Evolutionary conservation across 2,888 invertebrate genomes (phyloP).

Genomic region (Zeuzera pyrina): DNA sequence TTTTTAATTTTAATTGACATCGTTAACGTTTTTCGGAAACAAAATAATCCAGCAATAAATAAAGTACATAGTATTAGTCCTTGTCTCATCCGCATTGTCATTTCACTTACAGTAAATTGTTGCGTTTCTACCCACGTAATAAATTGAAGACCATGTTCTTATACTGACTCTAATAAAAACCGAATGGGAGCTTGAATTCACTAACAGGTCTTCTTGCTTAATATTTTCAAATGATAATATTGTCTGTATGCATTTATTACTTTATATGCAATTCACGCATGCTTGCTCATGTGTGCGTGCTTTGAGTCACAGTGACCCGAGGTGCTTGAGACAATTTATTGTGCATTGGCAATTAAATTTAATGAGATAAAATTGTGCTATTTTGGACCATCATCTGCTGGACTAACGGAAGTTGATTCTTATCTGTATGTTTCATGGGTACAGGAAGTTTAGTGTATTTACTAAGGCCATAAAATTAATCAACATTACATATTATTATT

Average conservation of each 20-base stretch:
- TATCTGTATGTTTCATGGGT: background rate
- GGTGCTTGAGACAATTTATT: constrained; percentile 45
- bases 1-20: too few relatives aligned
- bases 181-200: too few relatives aligned
- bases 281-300: constrained; percentile 16
- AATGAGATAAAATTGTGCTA: constrained; percentile 61
- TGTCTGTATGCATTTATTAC: constrained; percentile 32
- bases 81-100: too few relatives aligned
- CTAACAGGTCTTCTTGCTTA: constrained; percentile 18
- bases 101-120: too few relatives aligned
- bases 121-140: too few relatives aligned
- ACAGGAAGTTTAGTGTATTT: constrained; percentile 14
- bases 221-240: constrained; percentile 4
- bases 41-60: too few relatives aligned
- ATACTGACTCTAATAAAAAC: too few relatives aligned
- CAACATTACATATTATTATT: background rate
- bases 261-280: constrained; percentile 34
- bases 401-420: constrained; percentile 30
- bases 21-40: too few relatives aligned
- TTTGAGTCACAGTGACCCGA: constrained; percentile 51
- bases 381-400: constrained; percentile 47
- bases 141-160: too few relatives aligned
- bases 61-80: too few relatives aligned
- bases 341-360: constrained; percentile 60
- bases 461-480: constrained; percentile 10